Evolutionary conservation across 35 echinoderm and acorn worm genomes (phyloP), one percentile per base, ranked within the genome.

Genomic region (Hemicentrotus pulcherrimus): DNA sequence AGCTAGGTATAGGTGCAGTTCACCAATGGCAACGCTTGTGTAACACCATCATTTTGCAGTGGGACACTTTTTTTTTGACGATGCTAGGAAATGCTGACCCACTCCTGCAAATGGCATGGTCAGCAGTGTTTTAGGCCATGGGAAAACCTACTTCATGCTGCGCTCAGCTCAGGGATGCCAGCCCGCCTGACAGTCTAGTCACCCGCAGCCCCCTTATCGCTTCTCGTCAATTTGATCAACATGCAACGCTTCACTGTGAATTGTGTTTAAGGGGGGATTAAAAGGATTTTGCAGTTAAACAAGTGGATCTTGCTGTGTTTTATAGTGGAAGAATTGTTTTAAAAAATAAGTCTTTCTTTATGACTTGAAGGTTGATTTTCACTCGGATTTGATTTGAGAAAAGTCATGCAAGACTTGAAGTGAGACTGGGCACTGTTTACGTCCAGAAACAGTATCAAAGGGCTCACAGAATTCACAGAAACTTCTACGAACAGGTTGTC

Each of bases 41-140:
- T 41, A 41, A 14, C 52, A 59, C 11, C 22, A 6, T 78, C 22
- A 6, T 78, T n/a, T 4, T 28, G 19, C 22, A n/a, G 18, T 78
- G 28, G 65, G 65, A 78, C 65, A 78, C 65, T 78, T 78, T 78
- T 70, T 70, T 16, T 59, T 22, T 28, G 22, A 78, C 19, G 28
- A 78, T 78, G 65, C 65, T 22, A 78, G 65, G 65, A 22, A 55
- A 22, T 28, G 65, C 28, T 2, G 65, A 78, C 65, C 65, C 19
- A 78, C 22, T n/a, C 88, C 88, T 18, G 46, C 32, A 90, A 90
- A 90, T 90, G 88, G 88, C 88, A 45, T 90, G 88, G 88, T 90
- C 88, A 90, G 88, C 88, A 90, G 88, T 90, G 88, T 47, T 47
- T 45, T 41, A 47, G 19, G 32, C 46, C 88, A 90, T 90, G 88